Evolutionary conservation across 92 coral and sea anemone genomes (phyloP), one percentile per base, ranked within the genome.

Genomic region (Heteractis magnifica): DNA sequence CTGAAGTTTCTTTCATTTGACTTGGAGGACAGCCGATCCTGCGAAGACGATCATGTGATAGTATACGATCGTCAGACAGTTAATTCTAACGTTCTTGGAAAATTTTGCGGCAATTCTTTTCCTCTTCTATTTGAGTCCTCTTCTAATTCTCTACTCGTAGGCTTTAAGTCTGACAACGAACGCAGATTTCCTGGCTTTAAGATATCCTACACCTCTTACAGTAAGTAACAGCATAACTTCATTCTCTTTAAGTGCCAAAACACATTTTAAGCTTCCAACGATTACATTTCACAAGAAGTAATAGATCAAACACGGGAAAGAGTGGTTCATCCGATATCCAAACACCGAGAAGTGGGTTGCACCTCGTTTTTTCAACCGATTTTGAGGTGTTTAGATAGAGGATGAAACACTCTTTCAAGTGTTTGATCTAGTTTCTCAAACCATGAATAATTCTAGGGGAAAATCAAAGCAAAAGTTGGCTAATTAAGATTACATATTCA

Each of bases 111-210:
- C 16, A 9, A 64, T 64, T 64, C 71, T 18, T 64, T 64, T 64
- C 71, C 71, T 18, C 71, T 64, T 6, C 26, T 64, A 64, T 23
- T 64, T 10, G 71, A 64, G 8, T 64, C 71, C 10, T 64, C 71
- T 6, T 64, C 10, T 64, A 64, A 64, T 64, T 64, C 71, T 10
- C 71, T 64, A 4, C 26, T 64, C 23, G 20, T 64, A 19, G 71
- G 16, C 8, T 64, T 64, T n/a, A 64, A 18, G 71, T 64, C 71
- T 19, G 71, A 64, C 26, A 64, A 64, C 7, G 71, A 18, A 64
- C 21, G 71, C 71, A 64, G 71, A 15, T 64, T 64, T 15, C n/a
- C 71, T 64, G 71, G 71, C 71, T 64, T 64, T 64, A 64, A 64
- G 26, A 64, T 64, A 8, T 64, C 71, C 71, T 64, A 2, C 26